Evolutionary conservation across 2,888 invertebrate species (phyloP), one percentile per base, ranked within the genome.

Genomic region (Acleris sparsana): DNA sequence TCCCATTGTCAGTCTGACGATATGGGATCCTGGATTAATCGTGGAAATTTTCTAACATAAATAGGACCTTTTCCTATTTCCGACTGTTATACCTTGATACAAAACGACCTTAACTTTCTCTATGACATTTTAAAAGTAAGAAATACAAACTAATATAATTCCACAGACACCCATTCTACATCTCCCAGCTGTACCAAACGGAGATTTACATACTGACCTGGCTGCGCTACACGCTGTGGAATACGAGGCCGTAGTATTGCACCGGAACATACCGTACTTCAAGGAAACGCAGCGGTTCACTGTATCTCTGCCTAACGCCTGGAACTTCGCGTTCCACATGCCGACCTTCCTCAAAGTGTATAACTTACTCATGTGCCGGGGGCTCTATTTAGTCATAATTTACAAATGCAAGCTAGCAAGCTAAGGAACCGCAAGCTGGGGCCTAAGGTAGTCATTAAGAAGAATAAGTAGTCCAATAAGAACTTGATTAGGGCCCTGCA

Each of bases 141-240:
- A n/a, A 39, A 39, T 39, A 39, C 39, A 39, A 39, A 13, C 39
- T 39, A 13, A 39, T 39, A 13, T 39, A 39, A 39, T 39, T 49
- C 88, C 93, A 18, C 82, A 97, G 98, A 76, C 99, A 99, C 89
- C 98, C 98, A 0, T 99, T 96, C 87, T 99, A 99, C 88, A 95
- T 98, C 80, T 93, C 96, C 0, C 96, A 96, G 77, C 87, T 97
- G 0, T 94, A 97, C 77, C 95, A 96, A 66, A 94, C 94, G 29
- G 95, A 97, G 67, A 93, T 96, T 43, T 93, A 94, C 53, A 77
- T 96, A 3, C 85, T 99, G 9, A 98, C 97, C 0, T 99, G 99
- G 99, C 87, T 99, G 3, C 94, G 99, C 17, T 99, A 99, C 85
- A 96, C 97, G 0, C 93, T 97, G 63, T 99, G 99, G 99, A 97